These are phyloP conservation scores for Macroglossus sobrinus DNA, from an alignment of 2,113 vertebrate species.

Conservation along the genomic window DNA sequence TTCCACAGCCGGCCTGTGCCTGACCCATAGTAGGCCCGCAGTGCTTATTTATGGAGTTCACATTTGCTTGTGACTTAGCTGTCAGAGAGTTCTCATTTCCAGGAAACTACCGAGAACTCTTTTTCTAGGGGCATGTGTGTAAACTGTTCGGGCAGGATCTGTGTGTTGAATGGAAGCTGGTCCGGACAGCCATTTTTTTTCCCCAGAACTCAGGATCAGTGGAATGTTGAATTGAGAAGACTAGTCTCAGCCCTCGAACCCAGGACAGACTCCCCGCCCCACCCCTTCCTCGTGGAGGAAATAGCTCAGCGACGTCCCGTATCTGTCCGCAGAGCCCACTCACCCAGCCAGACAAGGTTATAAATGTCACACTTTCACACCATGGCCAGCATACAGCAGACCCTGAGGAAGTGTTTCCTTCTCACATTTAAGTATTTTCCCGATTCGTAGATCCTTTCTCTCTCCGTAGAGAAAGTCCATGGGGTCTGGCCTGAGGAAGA, in stretches of 20 bases:
- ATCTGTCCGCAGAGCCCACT: not conserved
- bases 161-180: not conserved
- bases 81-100: not conserved
- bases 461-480: not conserved
- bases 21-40: rapidly evolving
- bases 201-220: not conserved
- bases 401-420: not conserved
- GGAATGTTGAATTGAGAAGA: too few relatives aligned
- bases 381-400: rapidly evolving
- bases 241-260: not conserved
- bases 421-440: not conserved
- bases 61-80: not conserved
- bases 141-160: not conserved
- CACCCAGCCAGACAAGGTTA: rapidly evolving
- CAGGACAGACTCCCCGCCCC: not conserved
- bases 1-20: not conserved
- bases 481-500: rapidly evolving
- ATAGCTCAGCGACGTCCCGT: rapidly evolving
- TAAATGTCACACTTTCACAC: not conserved
- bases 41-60: rapidly evolving
- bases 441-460: not conserved
- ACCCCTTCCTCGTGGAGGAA: not conserved
- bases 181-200: rapidly evolving
- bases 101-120: not conserved
- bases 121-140: not conserved